Percentiles rank a stretch among this genome's conserved stretches.
Evolutionary conservation across 2,113 vertebrate species (phyloP).

Genomic region (Heloderma charlesbogerti): DNA sequence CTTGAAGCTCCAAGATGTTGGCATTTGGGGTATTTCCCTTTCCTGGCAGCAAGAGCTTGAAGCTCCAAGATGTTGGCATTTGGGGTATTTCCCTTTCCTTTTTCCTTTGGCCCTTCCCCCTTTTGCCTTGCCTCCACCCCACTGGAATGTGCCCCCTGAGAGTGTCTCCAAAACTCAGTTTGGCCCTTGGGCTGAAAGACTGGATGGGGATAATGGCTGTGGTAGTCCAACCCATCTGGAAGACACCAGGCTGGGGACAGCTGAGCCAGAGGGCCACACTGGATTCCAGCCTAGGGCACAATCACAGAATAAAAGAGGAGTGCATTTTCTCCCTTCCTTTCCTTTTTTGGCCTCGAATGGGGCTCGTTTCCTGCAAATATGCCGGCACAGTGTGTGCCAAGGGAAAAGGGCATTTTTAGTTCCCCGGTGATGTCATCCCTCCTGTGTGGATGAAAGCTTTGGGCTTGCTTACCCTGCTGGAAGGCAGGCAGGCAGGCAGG

Average conservation of each 20-base stretch:
- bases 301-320: neutral
- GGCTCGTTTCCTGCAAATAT: neutral
- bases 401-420: neutral
- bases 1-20: too few relatives aligned
- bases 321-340: neutral
- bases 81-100: too few relatives aligned
- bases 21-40: too few relatives aligned
- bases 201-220: neutral
- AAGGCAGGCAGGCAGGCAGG: too few relatives aligned
- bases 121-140: too few relatives aligned
- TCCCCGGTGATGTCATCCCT: neutral
- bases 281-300: neutral
- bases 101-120: too few relatives aligned
- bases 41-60: too few relatives aligned
- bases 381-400: neutral
- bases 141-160: too few relatives aligned
- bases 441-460: neutral
- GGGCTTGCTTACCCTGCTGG: rapidly evolving
- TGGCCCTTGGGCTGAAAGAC: too few relatives aligned
- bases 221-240: neutral
- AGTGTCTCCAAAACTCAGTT: too few relatives aligned
- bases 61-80: too few relatives aligned
- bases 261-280: neutral
- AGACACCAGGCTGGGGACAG: neutral
- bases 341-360: neutral